phyloP scores from a whole-genome alignment of 92 coral and sea anemone species.

The Nematostella vectensis region DNA sequence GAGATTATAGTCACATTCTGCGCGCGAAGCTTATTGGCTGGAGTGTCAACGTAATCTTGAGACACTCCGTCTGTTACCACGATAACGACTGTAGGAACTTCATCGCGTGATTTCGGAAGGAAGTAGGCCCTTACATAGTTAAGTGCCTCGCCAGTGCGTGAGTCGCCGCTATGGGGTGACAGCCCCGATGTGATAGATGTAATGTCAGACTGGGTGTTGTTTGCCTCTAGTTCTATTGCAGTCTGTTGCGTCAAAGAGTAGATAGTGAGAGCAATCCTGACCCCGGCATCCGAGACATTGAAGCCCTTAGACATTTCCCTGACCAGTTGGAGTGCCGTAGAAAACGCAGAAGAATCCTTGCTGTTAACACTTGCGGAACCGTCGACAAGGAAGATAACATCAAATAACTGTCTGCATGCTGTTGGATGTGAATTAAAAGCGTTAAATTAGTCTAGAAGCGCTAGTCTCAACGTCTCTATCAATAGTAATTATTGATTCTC shows the following conservation, averaged over 20 bases:
- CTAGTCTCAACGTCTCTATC: no score
- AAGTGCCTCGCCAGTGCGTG: neutral
- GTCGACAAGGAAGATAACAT: neutral
- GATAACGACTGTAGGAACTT: neutral
- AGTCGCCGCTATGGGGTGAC: neutral
- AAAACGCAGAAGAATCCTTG: neutral
- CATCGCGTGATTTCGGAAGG: neutral
- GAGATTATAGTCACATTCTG: neutral
- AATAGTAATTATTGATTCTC: no score
- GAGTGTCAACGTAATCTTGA: neutral
- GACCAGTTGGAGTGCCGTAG: neutral
- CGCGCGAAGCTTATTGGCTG: neutral
- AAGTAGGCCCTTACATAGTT: neutral
- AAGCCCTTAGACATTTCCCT: neutral
- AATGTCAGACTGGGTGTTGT: neutral
- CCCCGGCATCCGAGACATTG: neutral
- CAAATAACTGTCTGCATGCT: conserved; percentile 1
- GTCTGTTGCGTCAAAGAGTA: neutral
- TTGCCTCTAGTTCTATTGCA: neutral
- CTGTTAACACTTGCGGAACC: neutral
- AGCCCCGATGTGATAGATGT: neutral
- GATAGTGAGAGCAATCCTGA: neutral
- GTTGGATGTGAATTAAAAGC: no score
- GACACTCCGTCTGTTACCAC: conserved; percentile 1
- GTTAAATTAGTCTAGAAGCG: no score